These are phyloP conservation scores for Laothoe populi DNA, from an alignment of 2,888 invertebrate genomes.

Conservation along the genomic window DNA sequence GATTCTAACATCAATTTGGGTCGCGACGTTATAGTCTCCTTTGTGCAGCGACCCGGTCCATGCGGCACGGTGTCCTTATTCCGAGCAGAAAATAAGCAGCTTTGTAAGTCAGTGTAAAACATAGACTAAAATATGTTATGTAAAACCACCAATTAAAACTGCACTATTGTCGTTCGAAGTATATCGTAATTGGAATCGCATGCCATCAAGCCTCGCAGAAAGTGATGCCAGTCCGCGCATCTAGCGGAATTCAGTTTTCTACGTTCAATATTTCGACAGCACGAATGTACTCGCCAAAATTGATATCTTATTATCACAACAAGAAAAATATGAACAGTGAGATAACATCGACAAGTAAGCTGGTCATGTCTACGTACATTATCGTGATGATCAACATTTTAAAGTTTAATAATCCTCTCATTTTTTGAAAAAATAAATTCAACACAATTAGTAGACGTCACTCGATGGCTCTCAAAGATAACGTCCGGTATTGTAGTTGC, in stretches of 20 bases:
- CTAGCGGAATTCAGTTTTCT: neutral
- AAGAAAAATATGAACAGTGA: conserved; percentile 1
- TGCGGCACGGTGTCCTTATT: conserved; percentile 34
- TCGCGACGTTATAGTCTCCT: neutral
- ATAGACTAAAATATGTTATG: conserved; percentile 43
- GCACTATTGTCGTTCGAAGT: conserved; percentile 53
- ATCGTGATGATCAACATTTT: conserved; percentile 31
- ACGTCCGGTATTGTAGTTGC: conserved; percentile 62
- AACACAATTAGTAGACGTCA: conserved; percentile 71
- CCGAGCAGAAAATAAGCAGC: conserved; percentile 35
- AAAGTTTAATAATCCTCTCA: conserved; percentile 64
- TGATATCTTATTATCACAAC: neutral
- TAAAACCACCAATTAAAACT: conserved; percentile 65
- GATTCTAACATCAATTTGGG: neutral
- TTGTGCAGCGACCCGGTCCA: conserved; percentile 14
- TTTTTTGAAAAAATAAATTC: conserved; percentile 69
- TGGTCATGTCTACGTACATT: neutral
- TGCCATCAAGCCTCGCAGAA: conserved; percentile 28
- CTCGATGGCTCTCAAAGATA: conserved; percentile 64
- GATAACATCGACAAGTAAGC: conserved; percentile 11
- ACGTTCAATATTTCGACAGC: too few species aligned
- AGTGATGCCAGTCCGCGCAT: conserved; percentile 10
- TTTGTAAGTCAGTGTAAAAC: conserved; percentile 29
- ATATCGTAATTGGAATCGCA: conserved; percentile 45
- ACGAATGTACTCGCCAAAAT: neutral